phyloP scores from a whole-genome alignment of 2,888 invertebrate species.

The Papilio demoleus region DNA sequence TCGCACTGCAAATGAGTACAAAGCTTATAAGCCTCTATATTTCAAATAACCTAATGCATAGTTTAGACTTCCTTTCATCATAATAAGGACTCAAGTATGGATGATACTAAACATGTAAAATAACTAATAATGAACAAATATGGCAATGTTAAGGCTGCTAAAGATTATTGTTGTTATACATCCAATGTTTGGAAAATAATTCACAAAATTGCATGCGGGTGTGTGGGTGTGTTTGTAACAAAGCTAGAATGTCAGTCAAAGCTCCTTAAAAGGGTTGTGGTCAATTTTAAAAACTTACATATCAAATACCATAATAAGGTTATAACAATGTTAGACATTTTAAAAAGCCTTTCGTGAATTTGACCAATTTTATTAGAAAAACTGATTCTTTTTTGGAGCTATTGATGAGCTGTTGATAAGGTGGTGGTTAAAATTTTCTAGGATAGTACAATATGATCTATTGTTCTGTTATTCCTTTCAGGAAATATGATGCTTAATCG shows the following conservation, averaged over 20 bases:
- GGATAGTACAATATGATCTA: not conserved
- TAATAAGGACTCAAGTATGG: not conserved
- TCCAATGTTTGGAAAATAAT: not conserved
- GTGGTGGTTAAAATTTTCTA: not conserved
- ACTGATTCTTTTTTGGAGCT: not conserved
- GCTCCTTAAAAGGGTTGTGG: not conserved
- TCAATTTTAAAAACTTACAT: too few species aligned
- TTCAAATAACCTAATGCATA: not conserved
- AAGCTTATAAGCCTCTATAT: not conserved
- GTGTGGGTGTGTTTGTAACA: not conserved
- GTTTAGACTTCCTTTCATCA: not conserved
- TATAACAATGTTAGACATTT: not conserved
- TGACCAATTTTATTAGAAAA: not conserved
- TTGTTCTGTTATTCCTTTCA: not conserved
- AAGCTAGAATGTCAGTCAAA: not conserved
- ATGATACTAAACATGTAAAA: not conserved
- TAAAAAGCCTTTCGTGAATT: not conserved
- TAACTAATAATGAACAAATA: not conserved
- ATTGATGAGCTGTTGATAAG: not conserved
- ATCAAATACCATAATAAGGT: too few species aligned
- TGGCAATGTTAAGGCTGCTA: not conserved
- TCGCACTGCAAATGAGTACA: slow-evolving; percentile 2
- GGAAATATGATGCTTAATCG: not conserved
- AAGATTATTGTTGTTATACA: not conserved
- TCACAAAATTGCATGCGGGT: slow-evolving; percentile 1